A percentile compares a stretch with the other conserved stretches of the same genome.
phyloP scores from a whole-genome alignment of 37 sponge, comb jelly and placozoan genomes.

The Haliclona indistincta region DNA sequence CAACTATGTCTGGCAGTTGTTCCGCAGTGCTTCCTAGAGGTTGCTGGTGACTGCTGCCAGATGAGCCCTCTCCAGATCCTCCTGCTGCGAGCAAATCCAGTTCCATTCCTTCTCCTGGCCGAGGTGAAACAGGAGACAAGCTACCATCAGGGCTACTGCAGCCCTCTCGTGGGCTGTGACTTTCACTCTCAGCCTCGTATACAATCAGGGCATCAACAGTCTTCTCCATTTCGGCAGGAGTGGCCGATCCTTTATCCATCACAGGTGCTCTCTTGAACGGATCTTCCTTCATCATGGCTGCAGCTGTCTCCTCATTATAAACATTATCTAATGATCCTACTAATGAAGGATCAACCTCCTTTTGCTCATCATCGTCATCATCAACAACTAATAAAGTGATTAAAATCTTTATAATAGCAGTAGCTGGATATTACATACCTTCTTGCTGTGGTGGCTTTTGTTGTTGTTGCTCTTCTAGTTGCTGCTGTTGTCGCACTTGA shows the following conservation, averaged over 20 bases:
- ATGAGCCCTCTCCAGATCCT: background rate
- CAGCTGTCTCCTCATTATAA: conserved; percentile 40
- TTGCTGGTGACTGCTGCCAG: background rate
- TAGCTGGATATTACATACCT: no score
- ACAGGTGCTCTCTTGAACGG: conserved; percentile 44
- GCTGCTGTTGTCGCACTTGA: no score
- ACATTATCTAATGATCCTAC: conserved; percentile 61
- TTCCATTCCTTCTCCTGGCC: background rate
- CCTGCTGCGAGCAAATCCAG: background rate
- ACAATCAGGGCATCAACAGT: conserved; percentile 50
- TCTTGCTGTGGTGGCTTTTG: no score
- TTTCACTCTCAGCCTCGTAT: background rate
- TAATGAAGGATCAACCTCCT: conserved; percentile 66
- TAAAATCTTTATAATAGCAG: background rate
- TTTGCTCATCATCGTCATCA: conserved; percentile 36
- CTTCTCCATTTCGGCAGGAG: conserved; percentile 55
- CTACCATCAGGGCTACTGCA: background rate
- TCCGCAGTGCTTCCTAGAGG: background rate
- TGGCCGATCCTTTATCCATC: conserved; percentile 35
- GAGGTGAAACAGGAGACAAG: background rate
- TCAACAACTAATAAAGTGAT: background rate
- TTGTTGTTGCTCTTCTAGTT: no score
- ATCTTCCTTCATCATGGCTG: conserved; percentile 25
- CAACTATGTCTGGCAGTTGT: background rate
- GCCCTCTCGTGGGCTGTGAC: background rate